Conservation (phyloP, 2,797 vertebrate species). For the Leptodactylus fallax region DNA sequence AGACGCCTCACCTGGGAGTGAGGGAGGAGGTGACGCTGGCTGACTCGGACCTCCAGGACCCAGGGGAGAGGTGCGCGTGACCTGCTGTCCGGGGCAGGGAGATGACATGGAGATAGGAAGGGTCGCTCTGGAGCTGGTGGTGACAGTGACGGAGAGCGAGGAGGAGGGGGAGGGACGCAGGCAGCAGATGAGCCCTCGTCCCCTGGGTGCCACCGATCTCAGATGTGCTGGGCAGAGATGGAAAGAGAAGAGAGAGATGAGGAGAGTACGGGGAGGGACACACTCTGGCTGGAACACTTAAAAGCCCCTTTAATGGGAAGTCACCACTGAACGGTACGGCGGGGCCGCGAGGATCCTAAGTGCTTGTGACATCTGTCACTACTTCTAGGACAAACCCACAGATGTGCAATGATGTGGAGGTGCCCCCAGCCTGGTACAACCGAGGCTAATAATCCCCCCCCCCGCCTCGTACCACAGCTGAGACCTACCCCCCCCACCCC, state of each 20-base stretch:
- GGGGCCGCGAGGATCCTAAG: slow-evolving; percentile 79
- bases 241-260: slow-evolving; percentile 74
- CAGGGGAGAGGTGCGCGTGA: neutral
- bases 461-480: neutral
- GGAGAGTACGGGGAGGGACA: slow-evolving; percentile 65
- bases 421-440: slow-evolving; percentile 27
- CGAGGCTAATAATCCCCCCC: slow-evolving; percentile 11
- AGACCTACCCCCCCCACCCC: slow-evolving; percentile 4
- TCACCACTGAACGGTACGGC: slow-evolving; percentile 80
- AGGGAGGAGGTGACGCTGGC: neutral
- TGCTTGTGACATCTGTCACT: slow-evolving; percentile 86
- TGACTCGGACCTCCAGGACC: neutral
- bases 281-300: slow-evolving; percentile 69
- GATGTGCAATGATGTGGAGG: neutral
- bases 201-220: slow-evolving; percentile 78
- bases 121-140: neutral
- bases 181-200: slow-evolving; percentile 53
- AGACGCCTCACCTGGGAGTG: neutral
- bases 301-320: slow-evolving; percentile 78
- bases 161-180: neutral
- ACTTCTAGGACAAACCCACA: slow-evolving; percentile 57
- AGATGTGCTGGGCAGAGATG: slow-evolving; percentile 82
- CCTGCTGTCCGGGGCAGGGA: neutral
- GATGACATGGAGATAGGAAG: slow-evolving; percentile 25
- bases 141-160: slow-evolving; percentile 12